Conservation (phyloP, 2,888 invertebrate species). For the Osmoderma eremita region DNA sequence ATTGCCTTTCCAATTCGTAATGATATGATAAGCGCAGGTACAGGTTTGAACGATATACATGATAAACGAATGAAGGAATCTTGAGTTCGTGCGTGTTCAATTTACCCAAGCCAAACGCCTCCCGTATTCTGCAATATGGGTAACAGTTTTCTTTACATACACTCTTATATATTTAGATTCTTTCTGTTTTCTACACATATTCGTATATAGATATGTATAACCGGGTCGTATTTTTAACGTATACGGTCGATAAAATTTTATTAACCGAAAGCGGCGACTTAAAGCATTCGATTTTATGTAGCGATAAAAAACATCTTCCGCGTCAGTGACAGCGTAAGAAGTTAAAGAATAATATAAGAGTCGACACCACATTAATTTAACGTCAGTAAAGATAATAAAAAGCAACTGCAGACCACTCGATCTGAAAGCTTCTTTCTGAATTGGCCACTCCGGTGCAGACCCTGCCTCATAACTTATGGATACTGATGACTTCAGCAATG, state of each 20-base stretch:
- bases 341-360: conserved; percentile 55
- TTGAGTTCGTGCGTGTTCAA: too few relatives aligned
- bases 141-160: conserved; percentile 13
- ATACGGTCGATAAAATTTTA: conserved; percentile 43
- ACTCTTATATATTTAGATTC: not conserved
- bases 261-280: conserved; percentile 34
- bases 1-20: too few relatives aligned
- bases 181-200: conserved; percentile 15
- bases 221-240: conserved; percentile 24
- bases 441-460: conserved; percentile 58
- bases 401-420: conserved; percentile 57
- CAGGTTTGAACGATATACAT: too few relatives aligned
- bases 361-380: conserved; percentile 59
- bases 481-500: conserved; percentile 81
- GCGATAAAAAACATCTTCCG: conserved; percentile 54
- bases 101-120: too few relatives aligned
- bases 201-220: conserved; percentile 24
- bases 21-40: too few relatives aligned
- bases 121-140: not conserved
- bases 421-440: conserved; percentile 56
- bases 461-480: conserved; percentile 77
- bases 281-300: conserved; percentile 44
- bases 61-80: too few relatives aligned
- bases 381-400: conserved; percentile 60
- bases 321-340: conserved; percentile 55